A percentile compares a stretch with the other conserved stretches of the same genome.
Conservation (phyloP, 30 jellyfish, hydroid and myxozoan genomes). For the Aurelia coerulea region DNA sequence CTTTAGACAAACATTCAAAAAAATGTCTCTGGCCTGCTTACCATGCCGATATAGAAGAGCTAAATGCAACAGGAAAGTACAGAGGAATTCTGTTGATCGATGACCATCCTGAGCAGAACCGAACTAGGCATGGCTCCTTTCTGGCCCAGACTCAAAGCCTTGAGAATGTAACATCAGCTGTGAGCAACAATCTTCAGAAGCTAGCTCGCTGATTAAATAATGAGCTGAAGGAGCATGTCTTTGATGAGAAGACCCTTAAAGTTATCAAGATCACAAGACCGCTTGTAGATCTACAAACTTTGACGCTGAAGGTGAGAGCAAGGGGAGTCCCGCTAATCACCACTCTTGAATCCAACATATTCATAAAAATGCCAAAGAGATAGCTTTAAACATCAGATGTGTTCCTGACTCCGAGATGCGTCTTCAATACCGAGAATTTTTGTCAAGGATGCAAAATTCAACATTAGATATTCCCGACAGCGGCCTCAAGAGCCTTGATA, state of each 20-base stretch:
- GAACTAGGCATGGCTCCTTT: background rate
- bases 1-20: background rate
- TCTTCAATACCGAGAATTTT: conserved; percentile 8
- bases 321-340: conserved; percentile 8
- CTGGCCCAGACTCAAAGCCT: background rate
- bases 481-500: conserved; percentile 6
- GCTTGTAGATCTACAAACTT: conserved; percentile 11
- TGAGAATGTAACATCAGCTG: background rate
- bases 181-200: background rate
- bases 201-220: conserved; percentile 3
- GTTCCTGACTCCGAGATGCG: conserved; percentile 17
- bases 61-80: background rate
- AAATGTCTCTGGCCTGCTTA: conserved; percentile 20
- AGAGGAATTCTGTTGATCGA: conserved; percentile 12
- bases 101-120: background rate
- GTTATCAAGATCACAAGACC: background rate
- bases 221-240: conserved; percentile 6
- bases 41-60: conserved; percentile 5
- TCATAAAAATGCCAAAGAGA: conserved; percentile 18
- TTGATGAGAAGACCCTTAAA: background rate
- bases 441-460: conserved; percentile 12
- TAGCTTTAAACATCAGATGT: conserved; percentile 2
- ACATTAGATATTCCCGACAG: background rate
- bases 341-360: conserved; percentile 13
- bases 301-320: conserved; percentile 3